These are phyloP conservation scores for Antedon bifida DNA, from an alignment of 35 echinoderm and acorn worm genomes.

Conservation along the genomic window DNA sequence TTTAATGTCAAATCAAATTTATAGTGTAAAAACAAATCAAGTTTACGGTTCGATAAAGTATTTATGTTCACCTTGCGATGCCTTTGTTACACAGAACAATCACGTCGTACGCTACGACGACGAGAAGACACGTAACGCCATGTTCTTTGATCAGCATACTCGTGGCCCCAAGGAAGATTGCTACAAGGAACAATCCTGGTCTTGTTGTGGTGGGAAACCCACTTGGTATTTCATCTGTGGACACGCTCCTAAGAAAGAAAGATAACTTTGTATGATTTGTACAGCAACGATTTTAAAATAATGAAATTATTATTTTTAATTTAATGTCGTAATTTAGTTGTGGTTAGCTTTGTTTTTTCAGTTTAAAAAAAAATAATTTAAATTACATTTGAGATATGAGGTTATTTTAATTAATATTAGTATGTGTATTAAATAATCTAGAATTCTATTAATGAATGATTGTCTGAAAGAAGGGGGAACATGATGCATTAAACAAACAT, in stretches of 20 bases:
- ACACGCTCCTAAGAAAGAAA: background rate
- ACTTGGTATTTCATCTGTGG: background rate
- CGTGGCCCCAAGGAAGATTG: conserved; percentile 16
- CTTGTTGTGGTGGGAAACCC: background rate
- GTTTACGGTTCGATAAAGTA: background rate
- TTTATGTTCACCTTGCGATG: conserved; percentile 10
- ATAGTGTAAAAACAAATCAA: background rate
- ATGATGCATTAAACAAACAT: background rate
- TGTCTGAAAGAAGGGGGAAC: background rate
- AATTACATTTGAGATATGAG: too few species aligned
- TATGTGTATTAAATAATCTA: too few species aligned
- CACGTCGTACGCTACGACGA: conserved; percentile 55
- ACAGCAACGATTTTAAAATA: background rate
- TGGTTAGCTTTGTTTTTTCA: too few species aligned
- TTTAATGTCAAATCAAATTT: background rate
- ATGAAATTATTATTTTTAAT: too few species aligned
- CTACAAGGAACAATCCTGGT: conserved; percentile 5
- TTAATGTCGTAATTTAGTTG: too few species aligned
- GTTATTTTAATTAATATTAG: too few species aligned
- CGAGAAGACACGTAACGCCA: conserved; percentile 45
- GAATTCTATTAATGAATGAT: background rate
- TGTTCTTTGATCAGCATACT: conserved; percentile 75
- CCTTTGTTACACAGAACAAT: conserved; percentile 15
- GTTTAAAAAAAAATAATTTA: too few species aligned
- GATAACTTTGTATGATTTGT: background rate